A percentile compares a stretch with the other conserved stretches of the same genome.
phyloP scores from a whole-genome alignment of 2,113 vertebrate species.

The Micronycteris hirsuta region DNA sequence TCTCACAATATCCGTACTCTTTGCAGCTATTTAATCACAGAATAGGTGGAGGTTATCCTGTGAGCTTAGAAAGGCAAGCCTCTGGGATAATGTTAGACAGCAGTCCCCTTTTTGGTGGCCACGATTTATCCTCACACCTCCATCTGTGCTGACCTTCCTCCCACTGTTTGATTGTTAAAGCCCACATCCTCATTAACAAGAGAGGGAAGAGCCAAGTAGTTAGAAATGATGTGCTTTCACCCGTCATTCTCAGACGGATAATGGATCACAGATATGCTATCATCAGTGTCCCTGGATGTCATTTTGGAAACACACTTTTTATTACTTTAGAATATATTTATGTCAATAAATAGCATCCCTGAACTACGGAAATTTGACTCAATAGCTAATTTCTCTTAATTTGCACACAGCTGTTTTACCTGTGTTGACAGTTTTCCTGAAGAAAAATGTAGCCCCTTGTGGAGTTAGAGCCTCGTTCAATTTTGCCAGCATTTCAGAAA shows the following conservation, averaged over 20 bases:
- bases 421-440: conserved; percentile 63
- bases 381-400: conserved; percentile 72
- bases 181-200: background rate
- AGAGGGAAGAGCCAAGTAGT: background rate
- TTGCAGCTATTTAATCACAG: conserved; percentile 58
- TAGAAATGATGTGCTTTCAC: background rate
- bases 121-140: background rate
- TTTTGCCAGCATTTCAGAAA: conserved; percentile 43
- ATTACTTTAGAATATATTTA: conserved; percentile 38
- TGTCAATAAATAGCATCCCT: conserved; percentile 27
- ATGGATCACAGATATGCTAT: background rate
- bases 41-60: background rate
- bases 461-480: conserved; percentile 44
- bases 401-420: conserved; percentile 66
- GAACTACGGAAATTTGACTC: conserved; percentile 20
- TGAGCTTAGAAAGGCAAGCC: background rate
- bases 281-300: background rate
- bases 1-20: background rate
- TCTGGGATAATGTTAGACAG: background rate
- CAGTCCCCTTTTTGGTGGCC: background rate
- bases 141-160: background rate
- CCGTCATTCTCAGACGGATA: background rate
- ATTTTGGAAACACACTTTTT: conserved; percentile 43
- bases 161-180: background rate
- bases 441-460: conserved; percentile 56